phyloP scores from a whole-genome alignment of 2,113 vertebrate species.

The Alligator mississippiensis region DNA sequence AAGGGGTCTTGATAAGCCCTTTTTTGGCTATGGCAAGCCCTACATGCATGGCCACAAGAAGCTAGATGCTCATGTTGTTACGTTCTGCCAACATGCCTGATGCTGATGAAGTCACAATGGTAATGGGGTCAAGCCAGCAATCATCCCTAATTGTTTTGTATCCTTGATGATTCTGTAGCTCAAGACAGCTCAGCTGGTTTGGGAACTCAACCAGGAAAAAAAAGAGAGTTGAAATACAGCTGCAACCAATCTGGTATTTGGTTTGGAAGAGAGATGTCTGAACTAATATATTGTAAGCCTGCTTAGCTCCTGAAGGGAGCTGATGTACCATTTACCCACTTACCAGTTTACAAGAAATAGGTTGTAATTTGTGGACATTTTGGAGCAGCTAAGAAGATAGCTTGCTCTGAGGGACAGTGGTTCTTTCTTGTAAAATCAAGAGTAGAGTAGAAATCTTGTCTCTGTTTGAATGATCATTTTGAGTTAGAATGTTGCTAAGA shows the following conservation, averaged over 20 bases:
- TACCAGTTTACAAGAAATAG: neutral
- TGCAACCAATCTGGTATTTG: neutral
- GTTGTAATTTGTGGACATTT: neutral
- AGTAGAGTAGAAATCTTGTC: neutral
- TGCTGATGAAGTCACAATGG: neutral
- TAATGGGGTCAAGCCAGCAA: slow-evolving; percentile 23
- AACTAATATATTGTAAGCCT: neutral
- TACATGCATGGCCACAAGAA: neutral
- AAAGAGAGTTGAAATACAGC: neutral
- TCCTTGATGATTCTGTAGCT: neutral
- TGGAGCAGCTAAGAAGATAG: neutral
- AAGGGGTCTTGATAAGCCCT: neutral
- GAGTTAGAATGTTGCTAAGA: neutral
- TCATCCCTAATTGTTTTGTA: slow-evolving; percentile 39
- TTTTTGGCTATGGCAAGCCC: neutral
- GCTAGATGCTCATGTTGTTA: neutral
- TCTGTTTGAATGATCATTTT: neutral
- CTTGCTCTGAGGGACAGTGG: neutral
- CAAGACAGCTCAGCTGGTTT: neutral
- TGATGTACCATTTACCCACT: neutral
- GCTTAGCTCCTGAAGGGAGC: neutral
- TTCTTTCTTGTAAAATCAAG: neutral
- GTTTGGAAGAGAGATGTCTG: neutral
- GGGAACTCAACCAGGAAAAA: neutral
- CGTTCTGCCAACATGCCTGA: neutral